Evolutionary conservation across 2,888 invertebrate species (phyloP).

Genomic region (Julus scandinavius): DNA sequence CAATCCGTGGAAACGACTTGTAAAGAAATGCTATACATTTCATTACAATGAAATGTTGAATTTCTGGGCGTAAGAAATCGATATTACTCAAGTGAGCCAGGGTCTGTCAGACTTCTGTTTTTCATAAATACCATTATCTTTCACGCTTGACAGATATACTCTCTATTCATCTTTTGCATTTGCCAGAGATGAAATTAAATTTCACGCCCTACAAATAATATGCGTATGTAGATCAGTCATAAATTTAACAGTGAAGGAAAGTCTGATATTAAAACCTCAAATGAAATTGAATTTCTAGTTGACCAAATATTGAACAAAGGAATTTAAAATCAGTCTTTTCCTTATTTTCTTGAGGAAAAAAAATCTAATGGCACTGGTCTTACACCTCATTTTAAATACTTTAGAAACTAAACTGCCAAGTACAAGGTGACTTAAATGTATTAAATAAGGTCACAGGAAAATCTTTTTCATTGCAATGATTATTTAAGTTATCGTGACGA

Average conservation of each 20-base stretch:
- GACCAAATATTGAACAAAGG: neutral
- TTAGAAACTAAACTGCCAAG: neutral
- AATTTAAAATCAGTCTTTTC: neutral
- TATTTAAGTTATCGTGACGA: neutral
- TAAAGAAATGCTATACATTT: neutral
- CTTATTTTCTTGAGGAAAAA: neutral
- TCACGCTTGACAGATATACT: neutral
- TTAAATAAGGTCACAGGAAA: neutral
- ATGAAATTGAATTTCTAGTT: neutral
- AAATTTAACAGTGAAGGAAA: neutral
- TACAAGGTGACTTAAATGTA: neutral
- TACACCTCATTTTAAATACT: neutral
- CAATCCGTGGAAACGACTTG: neutral
- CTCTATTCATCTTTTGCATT: neutral
- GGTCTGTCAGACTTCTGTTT: neutral
- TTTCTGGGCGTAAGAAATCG: neutral
- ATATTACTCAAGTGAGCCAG: neutral
- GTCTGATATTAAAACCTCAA: neutral
- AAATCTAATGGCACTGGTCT: neutral
- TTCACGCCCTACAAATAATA: conserved; percentile 4
- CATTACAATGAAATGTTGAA: neutral
- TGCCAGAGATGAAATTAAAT: neutral
- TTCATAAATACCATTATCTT: neutral
- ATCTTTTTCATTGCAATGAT: neutral
- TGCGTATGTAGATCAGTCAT: neutral